Base-by-base conservation (phyloP, 2,113 vertebrate genomes). In the Pardalotus punctatus region DNA sequence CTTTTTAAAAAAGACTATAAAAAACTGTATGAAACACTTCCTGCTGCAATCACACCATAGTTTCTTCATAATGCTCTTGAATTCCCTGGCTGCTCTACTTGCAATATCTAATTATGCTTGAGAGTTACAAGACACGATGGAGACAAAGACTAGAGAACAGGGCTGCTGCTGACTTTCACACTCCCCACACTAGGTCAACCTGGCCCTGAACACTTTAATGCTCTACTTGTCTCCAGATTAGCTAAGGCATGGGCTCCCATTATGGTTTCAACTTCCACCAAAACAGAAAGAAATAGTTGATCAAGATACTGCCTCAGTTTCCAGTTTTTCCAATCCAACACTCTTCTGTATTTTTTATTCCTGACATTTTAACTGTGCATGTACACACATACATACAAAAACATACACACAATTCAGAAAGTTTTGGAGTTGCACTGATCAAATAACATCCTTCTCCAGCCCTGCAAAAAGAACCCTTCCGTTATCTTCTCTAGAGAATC, bases 121-220 rank as follows among this genome's bases (percentile, higher is more conserved):
- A 48, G 50, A 92, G n/a, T 67, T 43, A n/a, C 12, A 89, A 48
- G 27, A 53, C 43, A 9, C 0, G 11, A 69, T 11, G 15, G 36
- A 90, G 28, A 51, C 8, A 50, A 47, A 23, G 27, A 24, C n/a
- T 18, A 4, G 23, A 42, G 8, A 72, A 51, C 7, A 56, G 31
- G 12, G 25, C 22, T 73, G 29, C 31, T 43, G 27, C 23, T 45
- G 64, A 47, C 45, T 83, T 83, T 48, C 8, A 7, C 8, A 5
- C 5, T 51, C 38, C 24, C 15, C 9, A 2, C 11, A 12, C 14
- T 12, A 28, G 3, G 4, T n/a, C 56, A 86, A 0, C 8, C 27
- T 19, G 7, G n/a, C 24, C 53, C 31, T 33, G 14, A 33, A 20
- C 0, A 0, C 16, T 38, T 78, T 10, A 81, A 47, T 0, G 1